phyloP scores from a whole-genome alignment of 2,797 vertebrate genomes.

The Microhierax caerulescens region DNA sequence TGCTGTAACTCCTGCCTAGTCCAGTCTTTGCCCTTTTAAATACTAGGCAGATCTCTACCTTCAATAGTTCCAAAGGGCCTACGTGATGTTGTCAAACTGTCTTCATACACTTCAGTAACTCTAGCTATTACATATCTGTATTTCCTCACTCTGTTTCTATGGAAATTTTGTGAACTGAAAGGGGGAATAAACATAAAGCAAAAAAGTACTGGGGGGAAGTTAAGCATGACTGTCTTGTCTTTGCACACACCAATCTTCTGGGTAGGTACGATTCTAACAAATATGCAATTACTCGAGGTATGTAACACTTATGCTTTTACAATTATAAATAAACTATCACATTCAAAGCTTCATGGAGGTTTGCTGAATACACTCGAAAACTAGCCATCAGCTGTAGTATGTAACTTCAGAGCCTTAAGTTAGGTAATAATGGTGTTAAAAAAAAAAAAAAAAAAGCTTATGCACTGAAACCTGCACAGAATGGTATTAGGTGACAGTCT shows the following conservation, averaged over 20 bases:
- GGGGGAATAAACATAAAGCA: not conserved
- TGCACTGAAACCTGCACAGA: not conserved
- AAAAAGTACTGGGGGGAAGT: not conserved
- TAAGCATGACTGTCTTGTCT: conserved; percentile 8
- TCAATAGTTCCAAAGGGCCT: not conserved
- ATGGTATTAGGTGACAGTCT: not conserved
- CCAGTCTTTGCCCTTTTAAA: not conserved
- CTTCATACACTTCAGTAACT: not conserved
- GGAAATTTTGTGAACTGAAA: not conserved
- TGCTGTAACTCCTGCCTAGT: not conserved
- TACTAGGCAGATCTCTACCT: not conserved
- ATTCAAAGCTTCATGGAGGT: not conserved
- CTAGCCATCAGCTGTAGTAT: not conserved
- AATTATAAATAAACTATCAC: conserved; percentile 37
- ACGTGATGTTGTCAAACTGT: not conserved
- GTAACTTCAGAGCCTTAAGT: not conserved
- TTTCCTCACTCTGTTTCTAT: not conserved
- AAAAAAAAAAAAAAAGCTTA: not conserved
- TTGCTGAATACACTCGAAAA: not conserved
- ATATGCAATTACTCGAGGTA: conserved; percentile 24
- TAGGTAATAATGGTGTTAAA: not conserved
- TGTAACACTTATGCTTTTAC: conserved; percentile 17
- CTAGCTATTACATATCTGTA: not conserved
- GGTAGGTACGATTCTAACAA: not conserved
- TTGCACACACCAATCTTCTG: not conserved